Evolutionary conservation across 2,797 vertebrate genomes (phyloP).

Genomic region (Cossypha polioptera): DNA sequence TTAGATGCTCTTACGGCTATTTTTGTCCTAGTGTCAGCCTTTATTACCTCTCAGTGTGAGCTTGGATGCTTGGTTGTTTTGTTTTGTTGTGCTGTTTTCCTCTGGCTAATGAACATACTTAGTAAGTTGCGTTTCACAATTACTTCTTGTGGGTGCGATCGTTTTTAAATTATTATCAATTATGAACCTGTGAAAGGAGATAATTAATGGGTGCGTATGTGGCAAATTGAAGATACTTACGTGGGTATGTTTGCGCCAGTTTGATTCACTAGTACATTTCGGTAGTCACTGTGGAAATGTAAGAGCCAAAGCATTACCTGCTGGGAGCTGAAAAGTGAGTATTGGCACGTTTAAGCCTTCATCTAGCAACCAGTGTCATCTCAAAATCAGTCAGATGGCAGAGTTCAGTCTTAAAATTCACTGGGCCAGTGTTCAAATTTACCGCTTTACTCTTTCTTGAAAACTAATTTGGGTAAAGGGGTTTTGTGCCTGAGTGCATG

Average conservation of each 20-base stretch:
- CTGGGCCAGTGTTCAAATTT: rapidly evolving
- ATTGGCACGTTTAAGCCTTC: rapidly evolving
- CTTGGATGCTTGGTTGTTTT: background rate
- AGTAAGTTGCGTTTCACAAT: background rate
- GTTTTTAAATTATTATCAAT: background rate
- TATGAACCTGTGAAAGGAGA: background rate
- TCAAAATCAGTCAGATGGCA: background rate
- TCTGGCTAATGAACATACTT: background rate
- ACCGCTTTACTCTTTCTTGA: background rate
- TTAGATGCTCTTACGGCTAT: rapidly evolving
- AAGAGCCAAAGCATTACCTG: background rate
- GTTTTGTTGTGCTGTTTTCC: background rate
- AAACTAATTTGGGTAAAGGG: background rate
- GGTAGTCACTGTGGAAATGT: background rate
- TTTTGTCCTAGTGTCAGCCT: background rate
- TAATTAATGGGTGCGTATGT: background rate
- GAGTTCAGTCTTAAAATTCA: background rate
- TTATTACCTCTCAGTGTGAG: background rate
- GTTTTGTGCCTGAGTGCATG: background rate
- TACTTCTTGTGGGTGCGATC: background rate
- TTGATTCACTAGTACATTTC: background rate
- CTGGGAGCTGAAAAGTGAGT: background rate
- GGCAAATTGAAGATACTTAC: background rate
- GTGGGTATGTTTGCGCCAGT: rapidly evolving
- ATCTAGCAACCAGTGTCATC: too few relatives aligned